Conservation (phyloP, 2,113 vertebrate genomes). For the chimpanzee (Pan troglodytes) region NHGRI_mPanTro3-v2.1_pri NC_072414.2:40978001-40978500, state of each 20-base stretch:
- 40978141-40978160: neutral
- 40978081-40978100: conserved; percentile 9
- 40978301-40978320: conserved; percentile 65
- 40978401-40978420: conserved; percentile 83
- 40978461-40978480: conserved; percentile 83
- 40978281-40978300: conserved; percentile 70
- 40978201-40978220: conserved; percentile 64
- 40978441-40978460: conserved; percentile 85
- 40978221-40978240: neutral
- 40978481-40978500: conserved; percentile 69
- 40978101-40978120: conserved; percentile 26
- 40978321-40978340: conserved; percentile 72
- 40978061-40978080: neutral
- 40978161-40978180: neutral
- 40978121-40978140: neutral
- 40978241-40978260: conserved; percentile 66
- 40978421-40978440: conserved; percentile 86
- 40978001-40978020: conserved; percentile 54
- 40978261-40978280: conserved; percentile 68
- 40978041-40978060: neutral
- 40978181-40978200: conserved; percentile 25
- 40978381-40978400: conserved; percentile 82
- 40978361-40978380: conserved; percentile 76
- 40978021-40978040: neutral
- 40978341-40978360: conserved; percentile 76